Conservation (phyloP, 2,797 vertebrate genomes). For the Sus cebifrons region DNA sequence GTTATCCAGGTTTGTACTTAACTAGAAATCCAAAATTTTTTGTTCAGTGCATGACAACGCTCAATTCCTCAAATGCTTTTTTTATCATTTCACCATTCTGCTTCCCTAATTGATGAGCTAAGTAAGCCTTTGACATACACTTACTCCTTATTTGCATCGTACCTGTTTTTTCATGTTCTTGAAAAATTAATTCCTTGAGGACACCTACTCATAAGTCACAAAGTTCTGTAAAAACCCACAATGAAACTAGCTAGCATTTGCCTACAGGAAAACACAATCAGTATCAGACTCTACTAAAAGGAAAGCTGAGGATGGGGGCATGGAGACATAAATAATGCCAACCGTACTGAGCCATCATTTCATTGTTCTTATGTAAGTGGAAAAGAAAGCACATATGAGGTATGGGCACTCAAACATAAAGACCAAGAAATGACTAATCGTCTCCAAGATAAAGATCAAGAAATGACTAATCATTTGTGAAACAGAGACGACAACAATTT, state of each 20-base stretch:
- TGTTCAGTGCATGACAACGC: background rate
- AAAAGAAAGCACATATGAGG: background rate
- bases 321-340: background rate
- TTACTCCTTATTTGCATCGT: constrained; percentile 23
- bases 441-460: background rate
- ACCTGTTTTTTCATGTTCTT: background rate
- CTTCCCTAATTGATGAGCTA: background rate
- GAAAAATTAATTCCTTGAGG: constrained; percentile 20
- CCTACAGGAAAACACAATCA: background rate
- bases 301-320: background rate
- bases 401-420: background rate
- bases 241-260: background rate
- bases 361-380: background rate
- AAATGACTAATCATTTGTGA: background rate
- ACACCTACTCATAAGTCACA: background rate
- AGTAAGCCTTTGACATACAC: background rate
- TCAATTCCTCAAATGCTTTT: background rate
- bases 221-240: constrained; percentile 42
- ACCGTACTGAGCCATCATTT: background rate
- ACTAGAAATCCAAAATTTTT: background rate
- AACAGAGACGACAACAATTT: background rate
- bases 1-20: background rate
- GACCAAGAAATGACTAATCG: background rate
- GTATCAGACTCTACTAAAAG: background rate
- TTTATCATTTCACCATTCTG: background rate